phyloP scores from a whole-genome alignment of 1,140 invertebrate species.

The Dendrolimus punctatus region DNA sequence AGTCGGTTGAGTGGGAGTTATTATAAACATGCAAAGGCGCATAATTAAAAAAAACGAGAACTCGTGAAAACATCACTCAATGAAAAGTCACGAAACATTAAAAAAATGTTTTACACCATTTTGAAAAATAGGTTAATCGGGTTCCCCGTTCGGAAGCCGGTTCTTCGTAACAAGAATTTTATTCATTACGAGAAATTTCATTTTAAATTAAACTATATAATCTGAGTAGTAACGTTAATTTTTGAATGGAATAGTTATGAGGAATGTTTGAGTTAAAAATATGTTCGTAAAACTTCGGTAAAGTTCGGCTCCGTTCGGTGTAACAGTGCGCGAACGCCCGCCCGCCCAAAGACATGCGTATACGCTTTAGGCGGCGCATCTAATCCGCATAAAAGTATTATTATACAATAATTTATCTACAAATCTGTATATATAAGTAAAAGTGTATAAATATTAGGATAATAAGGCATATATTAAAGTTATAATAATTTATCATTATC shows the following conservation, averaged over 20 bases:
- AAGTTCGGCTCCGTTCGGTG: constrained; percentile 23
- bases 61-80: no score
- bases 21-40: no score
- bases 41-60: no score
- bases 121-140: constrained; percentile 56
- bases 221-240: constrained; percentile 16
- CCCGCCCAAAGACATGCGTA: constrained; percentile 38
- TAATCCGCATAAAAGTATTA: background rate
- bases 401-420: no score
- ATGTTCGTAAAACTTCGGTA: constrained; percentile 46
- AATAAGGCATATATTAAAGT: constrained; percentile 1
- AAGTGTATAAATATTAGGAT: no score
- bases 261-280: constrained; percentile 59
- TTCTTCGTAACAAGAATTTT: background rate
- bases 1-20: no score
- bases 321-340: constrained; percentile 48
- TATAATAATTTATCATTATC: constrained; percentile 7
- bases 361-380: constrained; percentile 41
- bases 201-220: no score
- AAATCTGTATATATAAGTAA: no score
- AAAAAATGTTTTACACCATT: background rate
- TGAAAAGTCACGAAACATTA: no score
- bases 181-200: no score
- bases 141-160: constrained; percentile 37
- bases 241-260: constrained; percentile 14